Conservation (phyloP, 2,888 invertebrate species). For the Orthosia incerta region DNA sequence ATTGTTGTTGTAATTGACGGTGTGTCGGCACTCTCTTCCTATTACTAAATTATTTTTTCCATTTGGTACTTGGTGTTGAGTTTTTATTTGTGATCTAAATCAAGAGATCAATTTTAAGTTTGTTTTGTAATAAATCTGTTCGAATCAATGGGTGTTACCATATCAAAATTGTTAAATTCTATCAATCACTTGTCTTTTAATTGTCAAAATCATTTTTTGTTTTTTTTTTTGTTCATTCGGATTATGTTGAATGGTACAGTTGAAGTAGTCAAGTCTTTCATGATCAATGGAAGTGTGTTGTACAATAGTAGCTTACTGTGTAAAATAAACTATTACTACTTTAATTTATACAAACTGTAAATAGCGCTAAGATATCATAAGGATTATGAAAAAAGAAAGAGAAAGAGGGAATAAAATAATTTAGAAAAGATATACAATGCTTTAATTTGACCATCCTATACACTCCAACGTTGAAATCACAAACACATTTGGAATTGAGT, state of each 20-base stretch:
- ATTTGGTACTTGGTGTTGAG: conserved; percentile 89
- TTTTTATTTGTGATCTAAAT: conserved; percentile 78
- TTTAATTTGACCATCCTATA: conserved; percentile 73
- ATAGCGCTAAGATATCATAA: conserved; percentile 89
- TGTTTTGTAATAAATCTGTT: conserved; percentile 71
- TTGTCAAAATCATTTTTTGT: conserved; percentile 67
- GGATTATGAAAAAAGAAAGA: conserved; percentile 89
- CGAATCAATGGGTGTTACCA: conserved; percentile 83
- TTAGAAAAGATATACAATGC: conserved; percentile 75
- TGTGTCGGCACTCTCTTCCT: conserved; percentile 83
- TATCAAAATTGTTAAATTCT: conserved; percentile 73
- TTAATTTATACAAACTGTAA: conserved; percentile 91
- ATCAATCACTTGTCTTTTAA: conserved; percentile 66
- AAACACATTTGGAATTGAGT: conserved; percentile 4
- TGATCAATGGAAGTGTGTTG: conserved; percentile 82
- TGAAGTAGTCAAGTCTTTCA: conserved; percentile 86
- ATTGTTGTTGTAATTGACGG: conserved; percentile 81
- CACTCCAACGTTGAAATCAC: conserved; percentile 12
- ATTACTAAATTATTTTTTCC: conserved; percentile 82
- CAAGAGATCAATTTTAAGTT: conserved; percentile 80
- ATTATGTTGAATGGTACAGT: conserved; percentile 67
- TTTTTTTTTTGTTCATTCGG: conserved; percentile 67
- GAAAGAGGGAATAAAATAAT: conserved; percentile 90
- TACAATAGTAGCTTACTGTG: conserved; percentile 89
- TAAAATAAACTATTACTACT: conserved; percentile 88